Conservation (phyloP, 1,140 invertebrate genomes). For the Homarus americanus region DNA sequence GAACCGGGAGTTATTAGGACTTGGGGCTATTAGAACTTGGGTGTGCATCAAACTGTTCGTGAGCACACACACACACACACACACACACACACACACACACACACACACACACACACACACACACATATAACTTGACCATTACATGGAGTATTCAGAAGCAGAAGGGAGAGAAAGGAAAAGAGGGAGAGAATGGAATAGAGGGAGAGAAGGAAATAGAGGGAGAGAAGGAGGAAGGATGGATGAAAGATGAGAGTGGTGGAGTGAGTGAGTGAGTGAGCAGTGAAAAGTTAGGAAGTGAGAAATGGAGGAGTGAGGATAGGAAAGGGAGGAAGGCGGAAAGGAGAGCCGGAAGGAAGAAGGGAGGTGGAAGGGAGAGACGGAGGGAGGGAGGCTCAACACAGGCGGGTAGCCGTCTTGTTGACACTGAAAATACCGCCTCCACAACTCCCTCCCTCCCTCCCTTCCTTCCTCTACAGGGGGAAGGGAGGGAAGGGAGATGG, state of each 20-base stretch:
- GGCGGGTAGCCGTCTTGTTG: too few species aligned
- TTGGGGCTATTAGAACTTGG: too few species aligned
- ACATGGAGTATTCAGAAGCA: background rate
- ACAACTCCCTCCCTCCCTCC: too few species aligned
- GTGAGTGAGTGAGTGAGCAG: background rate
- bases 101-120: conserved; percentile 6
- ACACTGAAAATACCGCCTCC: too few species aligned
- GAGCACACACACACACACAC: background rate
- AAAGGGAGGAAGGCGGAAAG: too few species aligned
- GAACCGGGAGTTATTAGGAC: too few species aligned
- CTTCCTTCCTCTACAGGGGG: too few species aligned
- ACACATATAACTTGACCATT: background rate
- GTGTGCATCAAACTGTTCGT: too few species aligned
- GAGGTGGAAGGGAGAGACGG: background rate
- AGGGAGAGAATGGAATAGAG: background rate
- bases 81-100: conserved; percentile 11
- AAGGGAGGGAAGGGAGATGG: too few species aligned
- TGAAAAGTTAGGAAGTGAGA: too few species aligned
- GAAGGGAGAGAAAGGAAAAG: background rate
- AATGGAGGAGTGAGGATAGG: background rate
- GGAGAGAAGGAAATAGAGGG: background rate
- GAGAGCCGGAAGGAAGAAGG: too few species aligned
- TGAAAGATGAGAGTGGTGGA: background rate
- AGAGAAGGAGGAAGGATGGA: background rate
- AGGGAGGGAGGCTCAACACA: too few species aligned